Percentiles rank a stretch among this genome's conserved stretches.
Conservation (phyloP, 1,140 invertebrate genomes). For the Lineus longissimus region DNA sequence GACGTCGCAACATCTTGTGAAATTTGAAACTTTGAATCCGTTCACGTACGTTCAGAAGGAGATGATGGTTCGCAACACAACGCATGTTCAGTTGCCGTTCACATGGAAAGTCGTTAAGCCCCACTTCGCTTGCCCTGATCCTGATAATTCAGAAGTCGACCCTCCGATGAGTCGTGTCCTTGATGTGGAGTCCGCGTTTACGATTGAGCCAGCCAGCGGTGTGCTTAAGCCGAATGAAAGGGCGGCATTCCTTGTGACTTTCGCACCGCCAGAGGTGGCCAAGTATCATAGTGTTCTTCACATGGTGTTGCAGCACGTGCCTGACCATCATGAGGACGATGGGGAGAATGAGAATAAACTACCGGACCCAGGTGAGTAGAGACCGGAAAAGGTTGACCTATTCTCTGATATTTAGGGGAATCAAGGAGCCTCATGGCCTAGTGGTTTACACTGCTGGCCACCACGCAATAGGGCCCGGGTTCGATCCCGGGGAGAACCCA, state of each 20-base stretch:
- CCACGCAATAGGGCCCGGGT: too few species aligned
- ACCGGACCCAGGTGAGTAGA: too few species aligned
- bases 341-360: constrained; percentile 19
- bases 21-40: constrained; percentile 49
- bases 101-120: constrained; percentile 51
- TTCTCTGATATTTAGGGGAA: too few species aligned
- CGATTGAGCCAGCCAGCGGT: constrained; percentile 42
- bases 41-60: constrained; percentile 47
- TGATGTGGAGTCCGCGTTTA: constrained; percentile 45
- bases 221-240: constrained; percentile 28
- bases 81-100: constrained; percentile 48
- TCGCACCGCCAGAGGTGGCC: constrained; percentile 44
- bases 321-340: constrained; percentile 14
- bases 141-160: constrained; percentile 2
- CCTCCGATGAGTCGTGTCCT: constrained; percentile 28
- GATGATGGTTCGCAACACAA: constrained; percentile 37
- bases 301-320: constrained; percentile 44
- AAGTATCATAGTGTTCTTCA: constrained; percentile 47
- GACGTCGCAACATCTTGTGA: constrained; percentile 41
- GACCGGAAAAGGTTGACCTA: too few species aligned
- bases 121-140: constrained; percentile 27
- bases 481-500: too few species aligned
- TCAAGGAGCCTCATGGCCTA: too few species aligned
- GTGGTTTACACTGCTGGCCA: too few species aligned
- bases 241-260: constrained; percentile 42